A percentile compares a stretch with the other conserved stretches of the same genome.
Evolutionary conservation across 2,888 invertebrate species (phyloP).

Genomic region (Nymphalis polychloros): DNA sequence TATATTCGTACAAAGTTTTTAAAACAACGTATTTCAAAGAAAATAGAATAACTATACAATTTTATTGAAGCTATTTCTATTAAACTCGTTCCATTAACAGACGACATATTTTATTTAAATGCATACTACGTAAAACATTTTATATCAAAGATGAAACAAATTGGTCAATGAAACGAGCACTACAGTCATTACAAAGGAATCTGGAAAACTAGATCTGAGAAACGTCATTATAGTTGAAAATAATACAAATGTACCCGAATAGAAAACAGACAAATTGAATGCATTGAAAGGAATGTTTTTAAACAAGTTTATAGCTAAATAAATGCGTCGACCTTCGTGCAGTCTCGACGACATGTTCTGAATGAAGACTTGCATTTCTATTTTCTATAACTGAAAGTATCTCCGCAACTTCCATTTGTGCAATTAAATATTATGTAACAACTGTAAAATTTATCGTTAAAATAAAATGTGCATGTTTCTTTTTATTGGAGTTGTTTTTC

Average conservation of each 20-base stretch:
- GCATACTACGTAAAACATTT: background rate
- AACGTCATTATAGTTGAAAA: conserved; percentile 4
- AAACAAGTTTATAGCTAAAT: conserved; percentile 14
- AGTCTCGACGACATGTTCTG: background rate
- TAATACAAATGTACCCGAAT: conserved; percentile 14
- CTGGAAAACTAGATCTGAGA: background rate
- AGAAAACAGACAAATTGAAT: conserved; percentile 10
- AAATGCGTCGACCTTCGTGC: conserved; percentile 6
- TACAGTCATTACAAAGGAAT: conserved; percentile 1
- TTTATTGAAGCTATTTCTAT: background rate
- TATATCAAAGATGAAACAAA: conserved; percentile 1
- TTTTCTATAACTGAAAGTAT: conserved; percentile 24
- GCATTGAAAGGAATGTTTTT: conserved; percentile 17
- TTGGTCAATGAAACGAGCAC: conserved; percentile 10
- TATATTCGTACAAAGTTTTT: background rate
- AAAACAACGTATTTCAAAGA: background rate
- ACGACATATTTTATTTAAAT: background rate
- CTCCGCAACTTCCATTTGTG: conserved; percentile 28
- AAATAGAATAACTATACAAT: background rate
- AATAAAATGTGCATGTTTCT: conserved; percentile 20
- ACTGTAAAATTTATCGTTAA: conserved; percentile 24
- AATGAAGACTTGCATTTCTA: conserved; percentile 20
- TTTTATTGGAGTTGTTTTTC: conserved; percentile 25
- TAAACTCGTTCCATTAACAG: background rate
- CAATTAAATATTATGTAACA: conserved; percentile 33